Evolutionary conservation across 1,140 invertebrate genomes (phyloP).

Genomic region (Diplogasteroides magnus): DNA sequence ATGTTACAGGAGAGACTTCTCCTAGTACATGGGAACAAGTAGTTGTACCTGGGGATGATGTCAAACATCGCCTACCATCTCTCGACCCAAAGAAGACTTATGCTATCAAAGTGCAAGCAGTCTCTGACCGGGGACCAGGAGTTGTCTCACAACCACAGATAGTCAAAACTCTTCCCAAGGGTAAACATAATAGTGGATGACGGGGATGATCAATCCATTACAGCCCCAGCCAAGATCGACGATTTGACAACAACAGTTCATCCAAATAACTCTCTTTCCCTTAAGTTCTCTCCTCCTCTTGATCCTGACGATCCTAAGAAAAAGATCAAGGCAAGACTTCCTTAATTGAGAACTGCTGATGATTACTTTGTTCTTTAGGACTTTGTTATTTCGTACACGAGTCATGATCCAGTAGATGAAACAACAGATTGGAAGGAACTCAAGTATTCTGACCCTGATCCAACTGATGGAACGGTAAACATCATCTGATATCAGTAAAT

Average conservation of each 20-base stretch:
- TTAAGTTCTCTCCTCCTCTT: conserved; percentile 43
- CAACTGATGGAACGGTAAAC: conserved; percentile 25
- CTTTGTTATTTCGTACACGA: conserved; percentile 49
- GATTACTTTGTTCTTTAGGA: too few relatives aligned
- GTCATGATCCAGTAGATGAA: conserved; percentile 44
- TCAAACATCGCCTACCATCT: conserved; percentile 34
- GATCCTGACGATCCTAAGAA: conserved; percentile 51
- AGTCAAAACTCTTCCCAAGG: conserved; percentile 40
- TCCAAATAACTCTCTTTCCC: conserved; percentile 47
- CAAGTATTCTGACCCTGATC: conserved; percentile 33
- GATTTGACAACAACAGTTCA: conserved; percentile 36
- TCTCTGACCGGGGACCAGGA: conserved; percentile 51
- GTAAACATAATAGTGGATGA: conserved; percentile 33
- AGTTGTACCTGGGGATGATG: conserved; percentile 42
- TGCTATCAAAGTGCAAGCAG: conserved; percentile 45
- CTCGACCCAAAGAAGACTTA: conserved; percentile 48
- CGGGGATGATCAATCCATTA: conserved; percentile 25
- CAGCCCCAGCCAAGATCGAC: conserved; percentile 23
- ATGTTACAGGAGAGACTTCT: conserved; percentile 33
- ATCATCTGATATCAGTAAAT: conserved; percentile 28
- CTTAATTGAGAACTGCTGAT: too few relatives aligned
- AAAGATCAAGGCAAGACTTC: too few relatives aligned
- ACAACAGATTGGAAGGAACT: conserved; percentile 51
- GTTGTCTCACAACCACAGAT: conserved; percentile 43
- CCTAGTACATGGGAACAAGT: conserved; percentile 45